Evolutionary conservation across 2,797 vertebrate genomes (phyloP).

Genomic region (Rhinogobio ventralis): DNA sequence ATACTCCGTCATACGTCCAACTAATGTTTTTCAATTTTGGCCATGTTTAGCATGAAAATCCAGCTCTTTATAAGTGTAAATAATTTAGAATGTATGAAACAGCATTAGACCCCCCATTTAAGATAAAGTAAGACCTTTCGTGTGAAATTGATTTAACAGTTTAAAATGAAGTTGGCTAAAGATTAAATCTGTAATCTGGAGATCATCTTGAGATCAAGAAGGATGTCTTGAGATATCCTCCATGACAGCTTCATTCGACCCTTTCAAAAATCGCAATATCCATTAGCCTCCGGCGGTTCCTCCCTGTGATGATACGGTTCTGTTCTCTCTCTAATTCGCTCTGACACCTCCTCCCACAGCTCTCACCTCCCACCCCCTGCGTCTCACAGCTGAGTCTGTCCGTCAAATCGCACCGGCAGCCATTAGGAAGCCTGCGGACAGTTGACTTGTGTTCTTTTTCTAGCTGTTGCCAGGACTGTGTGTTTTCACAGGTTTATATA

Average conservation of each 20-base stretch:
- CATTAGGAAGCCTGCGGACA: conserved; percentile 13
- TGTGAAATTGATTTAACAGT: background rate
- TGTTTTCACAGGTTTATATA: background rate
- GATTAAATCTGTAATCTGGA: background rate
- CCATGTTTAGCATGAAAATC: no score
- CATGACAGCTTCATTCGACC: background rate
- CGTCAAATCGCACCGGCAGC: conserved; percentile 60
- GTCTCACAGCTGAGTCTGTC: conserved; percentile 76
- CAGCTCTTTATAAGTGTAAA: no score
- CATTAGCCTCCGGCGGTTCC: background rate
- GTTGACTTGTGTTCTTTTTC: conserved; percentile 17
- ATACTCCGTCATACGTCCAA: no score
- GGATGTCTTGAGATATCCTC: background rate
- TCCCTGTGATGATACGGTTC: background rate
- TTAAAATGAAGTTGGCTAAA: background rate
- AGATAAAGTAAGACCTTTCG: background rate
- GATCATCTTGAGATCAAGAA: conserved; percentile 13
- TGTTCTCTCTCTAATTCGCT: conserved; percentile 4
- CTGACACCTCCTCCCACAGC: conserved; percentile 22
- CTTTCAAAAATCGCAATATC: background rate
- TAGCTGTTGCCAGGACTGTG: conserved; percentile 18
- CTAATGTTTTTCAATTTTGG: no score
- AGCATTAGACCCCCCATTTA: no score
- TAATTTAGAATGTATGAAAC: no score
- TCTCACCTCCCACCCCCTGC: conserved; percentile 46